A percentile compares a stretch with the other conserved stretches of the same genome.
Evolutionary conservation across 2,888 invertebrate species (phyloP).

Genomic region (Strigamia transsilvanica): DNA sequence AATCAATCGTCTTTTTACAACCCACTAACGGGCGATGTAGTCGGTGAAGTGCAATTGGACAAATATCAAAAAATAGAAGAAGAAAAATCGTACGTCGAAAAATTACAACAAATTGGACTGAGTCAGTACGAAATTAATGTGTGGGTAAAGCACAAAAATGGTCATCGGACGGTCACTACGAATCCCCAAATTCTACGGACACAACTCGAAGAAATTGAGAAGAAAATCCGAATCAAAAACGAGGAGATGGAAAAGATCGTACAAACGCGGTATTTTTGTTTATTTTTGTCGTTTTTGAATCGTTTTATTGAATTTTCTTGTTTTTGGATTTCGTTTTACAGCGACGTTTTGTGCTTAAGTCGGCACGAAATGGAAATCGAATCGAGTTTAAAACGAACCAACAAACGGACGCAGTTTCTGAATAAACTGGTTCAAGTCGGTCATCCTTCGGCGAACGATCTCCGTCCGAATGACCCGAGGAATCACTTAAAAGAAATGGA

Average conservation of each 20-base stretch:
- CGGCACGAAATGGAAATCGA: slow-evolving; percentile 56
- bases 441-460: background rate
- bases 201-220: slow-evolving; percentile 6
- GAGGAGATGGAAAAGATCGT: background rate
- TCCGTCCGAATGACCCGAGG: slow-evolving; percentile 52
- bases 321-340: background rate
- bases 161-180: no score
- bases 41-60: background rate
- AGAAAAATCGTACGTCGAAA: background rate
- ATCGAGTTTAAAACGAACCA: slow-evolving; percentile 51
- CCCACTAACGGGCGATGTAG: background rate
- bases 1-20: background rate
- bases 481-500: slow-evolving; percentile 53
- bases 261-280: background rate
- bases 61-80: slow-evolving; percentile 22
- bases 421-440: slow-evolving; percentile 37
- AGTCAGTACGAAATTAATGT: slow-evolving; percentile 7
- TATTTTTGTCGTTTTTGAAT: background rate
- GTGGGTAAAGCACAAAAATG: background rate
- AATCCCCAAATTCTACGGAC: background rate
- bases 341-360: slow-evolving; percentile 51
- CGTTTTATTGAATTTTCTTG: background rate
- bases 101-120: slow-evolving; percentile 13
- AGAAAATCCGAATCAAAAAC: slow-evolving; percentile 15
- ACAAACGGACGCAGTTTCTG: slow-evolving; percentile 48